A percentile compares a stretch with the other conserved stretches of the same genome.
These are phyloP conservation scores for Trypoxylon attenuatum DNA, from an alignment of 2,888 invertebrate genomes.

Conservation along the genomic window DNA sequence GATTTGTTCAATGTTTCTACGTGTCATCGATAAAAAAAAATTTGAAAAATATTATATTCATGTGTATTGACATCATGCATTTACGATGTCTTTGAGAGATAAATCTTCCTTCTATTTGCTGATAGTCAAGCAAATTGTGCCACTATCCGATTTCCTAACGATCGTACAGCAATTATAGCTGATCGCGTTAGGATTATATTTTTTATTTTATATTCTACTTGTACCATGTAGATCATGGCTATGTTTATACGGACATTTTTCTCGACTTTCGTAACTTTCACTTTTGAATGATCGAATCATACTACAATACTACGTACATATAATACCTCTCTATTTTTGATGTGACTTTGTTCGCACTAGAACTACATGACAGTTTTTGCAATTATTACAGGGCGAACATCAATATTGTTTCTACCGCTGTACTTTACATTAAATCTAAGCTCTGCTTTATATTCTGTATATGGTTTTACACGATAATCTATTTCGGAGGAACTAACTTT, in stretches of 20 bases:
- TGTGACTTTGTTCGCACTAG: neutral
- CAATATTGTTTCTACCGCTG: conserved; percentile 5
- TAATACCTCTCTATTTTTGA: conserved; percentile 12
- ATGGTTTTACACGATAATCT: conserved; percentile 9
- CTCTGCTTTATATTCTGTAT: conserved; percentile 10
- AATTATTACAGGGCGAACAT: neutral
- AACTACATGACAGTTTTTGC: neutral
- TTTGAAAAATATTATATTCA: too few relatives aligned
- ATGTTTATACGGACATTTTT: conserved; percentile 7
- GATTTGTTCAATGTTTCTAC: too few relatives aligned
- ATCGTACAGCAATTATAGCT: too few relatives aligned
- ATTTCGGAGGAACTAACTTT: conserved; percentile 7
- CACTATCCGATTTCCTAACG: conserved; percentile 25
- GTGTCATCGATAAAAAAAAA: too few relatives aligned
- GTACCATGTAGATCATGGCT: conserved; percentile 26
- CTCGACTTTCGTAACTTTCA: conserved; percentile 10
- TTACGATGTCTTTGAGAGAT: neutral
- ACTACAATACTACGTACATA: conserved; percentile 15
- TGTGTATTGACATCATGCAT: neutral
- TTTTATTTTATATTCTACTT: conserved; percentile 27
- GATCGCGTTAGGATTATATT: conserved; percentile 14
- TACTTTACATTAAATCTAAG: conserved; percentile 12
- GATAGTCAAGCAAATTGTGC: conserved; percentile 30
- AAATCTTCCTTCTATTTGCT: neutral
- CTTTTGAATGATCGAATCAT: neutral